Conservation (phyloP, 2,113 vertebrate genomes). For the Triplophysa dalaica region DNA sequence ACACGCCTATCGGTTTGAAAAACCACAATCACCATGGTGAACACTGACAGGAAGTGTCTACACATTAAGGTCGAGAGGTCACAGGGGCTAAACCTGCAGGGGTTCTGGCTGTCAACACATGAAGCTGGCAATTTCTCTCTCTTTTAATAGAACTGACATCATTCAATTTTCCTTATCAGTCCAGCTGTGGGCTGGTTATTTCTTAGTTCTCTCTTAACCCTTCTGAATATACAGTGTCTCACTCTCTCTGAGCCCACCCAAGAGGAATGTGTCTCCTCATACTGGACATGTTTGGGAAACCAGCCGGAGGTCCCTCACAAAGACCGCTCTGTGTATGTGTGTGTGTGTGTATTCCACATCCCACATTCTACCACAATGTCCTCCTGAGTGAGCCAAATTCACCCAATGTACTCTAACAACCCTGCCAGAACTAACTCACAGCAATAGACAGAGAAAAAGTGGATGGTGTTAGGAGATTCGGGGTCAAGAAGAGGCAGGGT, state of each 20-base stretch:
- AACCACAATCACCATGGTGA: slow-evolving; percentile 66
- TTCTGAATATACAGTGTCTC: slow-evolving; percentile 3
- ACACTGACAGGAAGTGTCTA: slow-evolving; percentile 55
- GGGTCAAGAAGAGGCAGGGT: slow-evolving; percentile 15
- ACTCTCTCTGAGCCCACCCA: slow-evolving; percentile 49
- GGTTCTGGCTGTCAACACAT: slow-evolving; percentile 1
- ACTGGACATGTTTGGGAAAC: slow-evolving; percentile 51
- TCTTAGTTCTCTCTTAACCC: background rate
- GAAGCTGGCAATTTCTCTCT: slow-evolving; percentile 12
- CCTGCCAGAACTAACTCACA: slow-evolving; percentile 42
- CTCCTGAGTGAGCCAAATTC: slow-evolving; percentile 48
- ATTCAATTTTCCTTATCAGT: background rate
- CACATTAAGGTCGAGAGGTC: slow-evolving; percentile 32
- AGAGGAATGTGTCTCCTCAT: slow-evolving; percentile 39
- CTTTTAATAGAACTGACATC: slow-evolving; percentile 2
- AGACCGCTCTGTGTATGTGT: slow-evolving; percentile 47
- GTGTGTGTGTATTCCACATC: slow-evolving; percentile 35
- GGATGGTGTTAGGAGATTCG: background rate
- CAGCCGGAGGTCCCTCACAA: slow-evolving; percentile 46
- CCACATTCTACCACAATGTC: slow-evolving; percentile 50
- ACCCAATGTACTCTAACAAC: slow-evolving; percentile 44
- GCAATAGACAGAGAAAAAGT: slow-evolving; percentile 29
- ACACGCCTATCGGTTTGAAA: slow-evolving; percentile 61
- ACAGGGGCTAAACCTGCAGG: slow-evolving; percentile 24
- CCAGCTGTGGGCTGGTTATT: background rate